phyloP scores from a whole-genome alignment of 2,113 vertebrate genomes.

The Callipepla californica region DNA sequence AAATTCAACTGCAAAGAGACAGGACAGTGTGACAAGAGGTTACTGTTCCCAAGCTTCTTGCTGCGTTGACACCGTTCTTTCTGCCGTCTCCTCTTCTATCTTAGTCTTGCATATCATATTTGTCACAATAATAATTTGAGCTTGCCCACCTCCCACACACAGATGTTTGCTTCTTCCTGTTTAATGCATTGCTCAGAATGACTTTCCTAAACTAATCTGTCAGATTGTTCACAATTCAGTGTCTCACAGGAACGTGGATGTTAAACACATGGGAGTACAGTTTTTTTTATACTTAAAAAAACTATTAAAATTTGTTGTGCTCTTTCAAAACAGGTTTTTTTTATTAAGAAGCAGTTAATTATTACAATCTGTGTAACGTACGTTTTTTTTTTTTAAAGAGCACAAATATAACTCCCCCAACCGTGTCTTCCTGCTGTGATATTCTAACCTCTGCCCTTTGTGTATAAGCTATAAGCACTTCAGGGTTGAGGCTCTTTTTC shows the following conservation, averaged over 20 bases:
- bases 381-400: neutral
- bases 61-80: neutral
- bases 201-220: neutral
- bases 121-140: neutral
- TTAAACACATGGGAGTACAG: neutral
- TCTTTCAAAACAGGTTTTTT: neutral
- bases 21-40: neutral
- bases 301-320: neutral
- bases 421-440: neutral
- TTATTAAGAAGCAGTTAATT: neutral
- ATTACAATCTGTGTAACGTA: neutral
- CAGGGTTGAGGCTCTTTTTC: neutral
- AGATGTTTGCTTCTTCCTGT: fast-evolving
- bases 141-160: neutral
- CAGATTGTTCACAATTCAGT: neutral
- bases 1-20: neutral
- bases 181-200: neutral
- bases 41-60: neutral
- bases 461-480: neutral
- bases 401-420: neutral
- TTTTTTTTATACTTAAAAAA: neutral
- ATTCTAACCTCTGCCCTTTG: neutral
- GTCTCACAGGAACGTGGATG: neutral
- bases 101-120: neutral
- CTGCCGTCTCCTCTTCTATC: neutral